Evolutionary conservation across 2,888 invertebrate species (phyloP), one percentile per base, ranked within the genome.

Genomic region (Morpho achilles): DNA sequence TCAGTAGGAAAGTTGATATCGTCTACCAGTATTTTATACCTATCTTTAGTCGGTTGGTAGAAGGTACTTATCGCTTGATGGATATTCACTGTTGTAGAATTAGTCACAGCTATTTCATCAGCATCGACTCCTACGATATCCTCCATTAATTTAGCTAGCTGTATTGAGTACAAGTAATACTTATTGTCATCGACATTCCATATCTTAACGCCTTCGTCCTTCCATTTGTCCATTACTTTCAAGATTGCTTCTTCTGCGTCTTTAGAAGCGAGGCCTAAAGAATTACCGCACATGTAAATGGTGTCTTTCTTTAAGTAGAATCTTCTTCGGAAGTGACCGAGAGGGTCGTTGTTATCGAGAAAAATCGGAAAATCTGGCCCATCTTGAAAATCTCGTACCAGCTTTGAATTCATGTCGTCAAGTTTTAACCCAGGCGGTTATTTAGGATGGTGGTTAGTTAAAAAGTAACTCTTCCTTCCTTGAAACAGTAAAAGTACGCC

Each of bases 1-100:
- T 88, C 87, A 0, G 87, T 85, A 0, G 88, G 80, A 45, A 88
- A 88, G 56, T 88, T 88, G 0, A 86, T 69, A 52, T 88, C 73
- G 44, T 88, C 88, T 0, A 87, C 80, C 0, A 88, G 60, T 53
- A 88, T 86, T 71, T 84, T 88, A 67, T 80, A 87, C 46, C 69
- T 79, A 0, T 70, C 64, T 48, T 68, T 69, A 3, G 76, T 80
- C 1, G 88, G 88, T 59, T 82, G 80, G 57, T 87, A 88, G 49
- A 87, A 80, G 0, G 87, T 87, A 59, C 81, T 81, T 22, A 88
- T 73, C 0, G 75, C 76, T 71, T 85, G 84, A 58, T 88, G 88
- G 7, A 87, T 80, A 53, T 77, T 82, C 1, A 75, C 70, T 0
- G 88, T 87, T 0, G 86, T 81, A 4, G 77, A 75, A 5, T 77